These are phyloP conservation scores for Melangyna quadrimaculata DNA, from an alignment of 2,888 invertebrate genomes.

Conservation along the genomic window DNA sequence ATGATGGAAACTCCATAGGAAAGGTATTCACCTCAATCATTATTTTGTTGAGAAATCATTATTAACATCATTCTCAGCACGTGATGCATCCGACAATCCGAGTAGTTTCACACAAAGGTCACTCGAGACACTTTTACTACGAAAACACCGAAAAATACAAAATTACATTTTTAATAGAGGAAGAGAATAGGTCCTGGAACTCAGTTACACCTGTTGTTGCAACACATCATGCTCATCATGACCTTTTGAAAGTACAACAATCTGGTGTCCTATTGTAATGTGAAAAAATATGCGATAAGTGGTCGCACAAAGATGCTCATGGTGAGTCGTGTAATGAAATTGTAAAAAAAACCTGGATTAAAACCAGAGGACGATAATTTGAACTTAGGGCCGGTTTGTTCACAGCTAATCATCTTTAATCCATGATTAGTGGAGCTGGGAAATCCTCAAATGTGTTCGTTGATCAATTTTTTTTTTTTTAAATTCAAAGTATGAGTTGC, in stretches of 20 bases:
- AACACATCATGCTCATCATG: background rate
- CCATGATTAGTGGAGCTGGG: no score
- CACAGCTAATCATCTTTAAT: no score
- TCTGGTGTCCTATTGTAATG: background rate
- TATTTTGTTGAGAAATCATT: constrained; percentile 28
- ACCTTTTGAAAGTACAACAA: background rate
- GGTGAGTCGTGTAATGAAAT: background rate
- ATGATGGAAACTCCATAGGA: background rate
- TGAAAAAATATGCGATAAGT: background rate
- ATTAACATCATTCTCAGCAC: constrained; percentile 63
- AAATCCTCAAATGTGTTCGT: no score
- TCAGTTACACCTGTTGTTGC: constrained; percentile 45
- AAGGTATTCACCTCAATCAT: constrained; percentile 50
- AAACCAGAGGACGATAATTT: no score
- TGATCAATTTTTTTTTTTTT: no score
- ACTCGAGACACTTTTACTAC: constrained; percentile 42
- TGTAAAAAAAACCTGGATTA: no score
- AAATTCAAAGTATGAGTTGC: no score
- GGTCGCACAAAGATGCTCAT: background rate
- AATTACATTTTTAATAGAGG: background rate
- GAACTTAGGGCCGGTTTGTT: no score
- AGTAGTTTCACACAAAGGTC: constrained; percentile 35
- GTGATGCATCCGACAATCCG: constrained; percentile 56
- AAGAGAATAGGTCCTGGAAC: background rate
- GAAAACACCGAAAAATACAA: constrained; percentile 35